Evolutionary conservation across 2,113 vertebrate species (phyloP), one percentile per base, ranked within the genome.

Genomic region (Amblyopsis rosae): DNA sequence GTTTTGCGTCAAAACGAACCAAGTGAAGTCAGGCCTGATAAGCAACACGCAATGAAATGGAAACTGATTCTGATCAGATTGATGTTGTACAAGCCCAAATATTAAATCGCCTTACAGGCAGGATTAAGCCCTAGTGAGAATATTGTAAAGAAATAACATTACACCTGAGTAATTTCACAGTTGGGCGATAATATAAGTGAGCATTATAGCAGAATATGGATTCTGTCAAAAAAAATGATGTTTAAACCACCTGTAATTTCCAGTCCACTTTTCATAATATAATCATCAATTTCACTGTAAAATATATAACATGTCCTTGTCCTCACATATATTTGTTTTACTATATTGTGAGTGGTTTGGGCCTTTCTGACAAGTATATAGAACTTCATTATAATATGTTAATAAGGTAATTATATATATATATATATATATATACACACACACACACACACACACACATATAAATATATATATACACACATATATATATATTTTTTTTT

Each of bases 41-140:
- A 81, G 59, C 60, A 74, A 73, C 51, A 56, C 47, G 65, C 51
- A 73, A 63, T 75, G 79, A 72, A 70, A 81, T 11, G 13, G 57
- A 65, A 41, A 49, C 46, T 41, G 58, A 59, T 59, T 35, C 58
- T 13, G 47, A 16, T 41, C 70, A 67, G 15, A 10, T 12, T 33
- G 11, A 54, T 54, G 15, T 16, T n/a, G 6, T 15, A n/a, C 13
- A 54, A 54, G 53, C 53, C 53, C 13, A 17, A 54, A 54, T 54
- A 54, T 15, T 9, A 54, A 9, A 19, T 17, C 54, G 16, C 35
- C 35, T 41, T 41, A 41, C 35, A 41, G 35, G 35, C 35, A 41
- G 35, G 35, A 41, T 41, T 41, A 41, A 5, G 35, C 7, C 35
- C 35, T 8, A 41, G 7, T 41, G 35, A 41, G 35, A 41, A 41